Percentiles rank a stretch among this genome's conserved stretches.
Conservation (phyloP, 2,888 invertebrate genomes). For the Daptonema setosum region DNA sequence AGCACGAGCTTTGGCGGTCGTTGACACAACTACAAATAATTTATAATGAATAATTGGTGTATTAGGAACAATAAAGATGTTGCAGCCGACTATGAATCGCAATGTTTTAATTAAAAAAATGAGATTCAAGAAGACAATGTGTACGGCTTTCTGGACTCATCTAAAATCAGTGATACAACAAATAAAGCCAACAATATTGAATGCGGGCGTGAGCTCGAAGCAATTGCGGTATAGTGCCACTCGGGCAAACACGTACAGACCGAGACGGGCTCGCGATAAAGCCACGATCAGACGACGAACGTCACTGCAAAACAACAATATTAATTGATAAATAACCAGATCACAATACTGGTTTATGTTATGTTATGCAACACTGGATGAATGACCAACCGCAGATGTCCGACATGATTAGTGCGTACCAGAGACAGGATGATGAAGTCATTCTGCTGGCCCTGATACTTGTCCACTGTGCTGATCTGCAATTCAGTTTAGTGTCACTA, state of each 20-base stretch:
- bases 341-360: background rate
- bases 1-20: slow-evolving; percentile 58
- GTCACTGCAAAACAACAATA: slow-evolving; percentile 37
- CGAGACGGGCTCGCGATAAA: slow-evolving; percentile 84
- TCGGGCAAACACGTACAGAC: slow-evolving; percentile 81
- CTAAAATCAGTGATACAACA: slow-evolving; percentile 32
- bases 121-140: background rate
- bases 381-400: slow-evolving; percentile 50
- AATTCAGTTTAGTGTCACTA: too few relatives aligned
- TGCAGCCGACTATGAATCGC: too few relatives aligned
- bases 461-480: slow-evolving; percentile 63
- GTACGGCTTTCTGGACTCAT: background rate
- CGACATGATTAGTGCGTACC: slow-evolving; percentile 85
- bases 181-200: slow-evolving; percentile 54
- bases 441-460: slow-evolving; percentile 98
- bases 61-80: too few relatives aligned
- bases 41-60: slow-evolving; percentile 2
- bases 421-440: slow-evolving; percentile 87
- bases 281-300: slow-evolving; percentile 87
- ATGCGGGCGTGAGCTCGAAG: slow-evolving; percentile 82
- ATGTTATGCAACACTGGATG: background rate
- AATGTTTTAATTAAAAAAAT: background rate
- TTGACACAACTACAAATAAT: slow-evolving; percentile 45
- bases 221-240: slow-evolving; percentile 82
- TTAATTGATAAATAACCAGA: background rate